Conservation (phyloP, 1,140 invertebrate genomes). For the Cydia amplana region DNA sequence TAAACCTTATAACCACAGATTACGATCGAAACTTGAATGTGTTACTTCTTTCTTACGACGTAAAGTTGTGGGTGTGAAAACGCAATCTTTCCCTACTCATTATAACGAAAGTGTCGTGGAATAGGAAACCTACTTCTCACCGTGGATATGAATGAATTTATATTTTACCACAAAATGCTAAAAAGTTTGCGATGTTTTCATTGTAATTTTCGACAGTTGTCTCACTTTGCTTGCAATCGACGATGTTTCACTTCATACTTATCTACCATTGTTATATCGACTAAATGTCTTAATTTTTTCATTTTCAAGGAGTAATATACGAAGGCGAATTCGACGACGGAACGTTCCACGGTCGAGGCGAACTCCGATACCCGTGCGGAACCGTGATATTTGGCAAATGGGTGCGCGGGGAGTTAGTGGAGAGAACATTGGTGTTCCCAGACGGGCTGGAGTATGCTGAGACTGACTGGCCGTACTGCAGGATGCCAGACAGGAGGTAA, state of each 20-base stretch:
- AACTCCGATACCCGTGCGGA: conserved; percentile 73
- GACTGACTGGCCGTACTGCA: conserved; percentile 72
- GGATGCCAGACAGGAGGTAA: conserved; percentile 76
- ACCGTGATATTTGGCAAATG: conserved; percentile 73
- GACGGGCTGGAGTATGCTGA: conserved; percentile 66
- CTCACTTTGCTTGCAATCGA: too few species aligned
- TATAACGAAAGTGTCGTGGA: conserved; percentile 22
- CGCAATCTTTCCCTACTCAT: conserved; percentile 8
- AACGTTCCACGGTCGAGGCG: conserved; percentile 79
- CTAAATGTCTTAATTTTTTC: not conserved
- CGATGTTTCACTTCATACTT: not conserved
- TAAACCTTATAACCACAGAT: not conserved
- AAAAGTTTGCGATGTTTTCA: conserved; percentile 1
- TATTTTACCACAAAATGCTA: not conserved
- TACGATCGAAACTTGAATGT: not conserved
- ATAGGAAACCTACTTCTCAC: conserved; percentile 1
- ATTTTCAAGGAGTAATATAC: conserved; percentile 70
- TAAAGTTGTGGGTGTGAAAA: not conserved
- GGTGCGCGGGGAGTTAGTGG: conserved; percentile 66
- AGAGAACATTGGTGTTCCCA: conserved; percentile 65
- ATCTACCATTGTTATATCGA: too few species aligned
- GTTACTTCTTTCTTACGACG: not conserved
- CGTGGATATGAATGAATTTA: conserved; percentile 2
- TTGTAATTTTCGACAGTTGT: not conserved
- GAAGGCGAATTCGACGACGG: conserved; percentile 80